phyloP scores from a whole-genome alignment of 2,888 invertebrate genomes.

The Lithosia quadra region DNA sequence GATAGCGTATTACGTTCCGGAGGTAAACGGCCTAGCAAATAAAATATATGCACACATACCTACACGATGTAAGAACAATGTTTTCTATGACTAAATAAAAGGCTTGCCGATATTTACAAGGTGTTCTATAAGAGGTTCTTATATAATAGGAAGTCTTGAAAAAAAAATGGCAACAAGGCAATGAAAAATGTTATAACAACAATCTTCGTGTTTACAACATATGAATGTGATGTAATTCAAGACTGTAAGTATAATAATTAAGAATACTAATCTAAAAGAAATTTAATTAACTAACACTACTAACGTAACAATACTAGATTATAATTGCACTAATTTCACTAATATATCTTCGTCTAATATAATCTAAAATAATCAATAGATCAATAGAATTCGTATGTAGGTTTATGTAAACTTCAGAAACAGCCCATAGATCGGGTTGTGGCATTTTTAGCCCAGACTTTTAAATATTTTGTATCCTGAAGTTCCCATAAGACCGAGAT shows the following conservation, averaged over 20 bases:
- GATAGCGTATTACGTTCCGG: conserved; percentile 9
- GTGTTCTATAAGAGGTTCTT: not conserved
- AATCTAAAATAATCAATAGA: too few relatives aligned
- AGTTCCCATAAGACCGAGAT: too few relatives aligned
- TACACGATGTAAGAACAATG: not conserved
- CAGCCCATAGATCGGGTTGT: not conserved
- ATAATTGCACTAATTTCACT: not conserved
- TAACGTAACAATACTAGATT: not conserved
- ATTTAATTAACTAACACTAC: conserved; percentile 1
- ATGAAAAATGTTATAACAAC: not conserved
- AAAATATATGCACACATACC: conserved; percentile 5
- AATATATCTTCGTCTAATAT: not conserved
- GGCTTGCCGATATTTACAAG: not conserved
- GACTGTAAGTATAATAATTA: not conserved
- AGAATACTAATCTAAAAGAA: not conserved
- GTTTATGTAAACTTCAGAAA: too few relatives aligned
- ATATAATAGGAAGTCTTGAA: not conserved
- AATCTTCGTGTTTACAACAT: not conserved
- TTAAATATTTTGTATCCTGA: not conserved
- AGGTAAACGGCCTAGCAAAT: not conserved
- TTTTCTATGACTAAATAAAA: not conserved
- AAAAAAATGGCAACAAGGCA: not conserved
- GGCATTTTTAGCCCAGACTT: not conserved
- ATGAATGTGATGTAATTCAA: not conserved
- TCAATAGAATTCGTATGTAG: too few relatives aligned